A percentile compares a stretch with the other conserved stretches of the same genome.
These are phyloP conservation scores for Drosophila sechellia DNA, from an alignment of 1,140 invertebrate genomes.

Conservation along the genomic window DNA sequence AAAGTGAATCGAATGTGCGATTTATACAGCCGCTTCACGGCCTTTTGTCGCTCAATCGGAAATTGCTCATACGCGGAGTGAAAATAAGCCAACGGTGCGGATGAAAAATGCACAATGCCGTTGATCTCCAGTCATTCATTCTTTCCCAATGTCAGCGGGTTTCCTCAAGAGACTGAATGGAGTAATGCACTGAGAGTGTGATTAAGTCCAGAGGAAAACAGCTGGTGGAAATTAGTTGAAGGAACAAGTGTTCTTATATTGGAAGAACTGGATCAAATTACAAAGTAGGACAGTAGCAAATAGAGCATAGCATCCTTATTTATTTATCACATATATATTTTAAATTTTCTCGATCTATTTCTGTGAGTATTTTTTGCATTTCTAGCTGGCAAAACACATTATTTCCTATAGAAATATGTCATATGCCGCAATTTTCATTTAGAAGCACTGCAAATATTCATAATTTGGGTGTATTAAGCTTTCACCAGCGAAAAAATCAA, in stretches of 20 bases:
- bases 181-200: not conserved
- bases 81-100: not conserved
- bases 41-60: slow-evolving; percentile 35
- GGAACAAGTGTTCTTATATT: too few species aligned
- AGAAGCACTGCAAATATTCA: too few species aligned
- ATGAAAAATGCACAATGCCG: slow-evolving; percentile 10
- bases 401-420: too few species aligned
- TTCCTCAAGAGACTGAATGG: not conserved
- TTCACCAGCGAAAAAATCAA: not conserved
- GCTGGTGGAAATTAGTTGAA: not conserved
- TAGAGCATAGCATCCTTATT: too few species aligned
- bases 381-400: too few species aligned
- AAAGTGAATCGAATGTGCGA: slow-evolving; percentile 22
- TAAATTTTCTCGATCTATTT: too few species aligned
- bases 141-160: not conserved
- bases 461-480: too few species aligned
- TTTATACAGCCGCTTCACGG: slow-evolving; percentile 20
- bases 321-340: too few species aligned
- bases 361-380: too few species aligned
- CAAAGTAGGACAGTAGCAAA: too few species aligned
- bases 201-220: not conserved
- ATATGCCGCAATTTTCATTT: too few species aligned
- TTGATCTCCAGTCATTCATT: slow-evolving; percentile 4
- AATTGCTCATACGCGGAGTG: slow-evolving; percentile 24
- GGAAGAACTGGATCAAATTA: too few species aligned